These are phyloP conservation scores for Caenorhabditis virilis DNA, from an alignment of 2,888 invertebrate genomes.

Conservation along the genomic window DNA sequence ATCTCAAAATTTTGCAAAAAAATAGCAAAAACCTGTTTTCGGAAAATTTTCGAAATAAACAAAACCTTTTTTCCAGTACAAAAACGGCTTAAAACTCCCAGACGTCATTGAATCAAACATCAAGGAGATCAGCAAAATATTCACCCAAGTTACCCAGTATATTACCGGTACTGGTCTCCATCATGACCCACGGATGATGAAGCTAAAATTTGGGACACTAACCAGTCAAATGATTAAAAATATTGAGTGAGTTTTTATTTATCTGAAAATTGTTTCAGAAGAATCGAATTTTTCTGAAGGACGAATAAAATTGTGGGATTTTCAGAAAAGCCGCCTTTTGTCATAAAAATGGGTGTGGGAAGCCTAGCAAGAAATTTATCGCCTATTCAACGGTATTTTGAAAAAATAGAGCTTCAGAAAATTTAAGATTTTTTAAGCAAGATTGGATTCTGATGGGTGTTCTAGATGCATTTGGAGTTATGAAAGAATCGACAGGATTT, in stretches of 20 bases:
- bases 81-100: slow-evolving; percentile 23
- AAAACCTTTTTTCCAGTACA: slow-evolving; percentile 19
- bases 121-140: slow-evolving; percentile 9
- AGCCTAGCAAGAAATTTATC: slow-evolving; percentile 5
- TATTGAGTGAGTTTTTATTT: slow-evolving; percentile 2
- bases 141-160: slow-evolving; percentile 11
- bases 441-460: slow-evolving; percentile 35
- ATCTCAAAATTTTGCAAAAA: not conserved
- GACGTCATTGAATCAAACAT: slow-evolving; percentile 5
- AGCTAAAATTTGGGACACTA: slow-evolving; percentile 21
- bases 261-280: not conserved
- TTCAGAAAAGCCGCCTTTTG: not conserved
- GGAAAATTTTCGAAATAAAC: not conserved
- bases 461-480: slow-evolving; percentile 16
- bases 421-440: slow-evolving; percentile 18
- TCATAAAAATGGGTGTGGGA: slow-evolving; percentile 1
- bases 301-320: not conserved
- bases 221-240: slow-evolving; percentile 2
- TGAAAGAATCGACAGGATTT: slow-evolving; percentile 9
- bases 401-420: not conserved
- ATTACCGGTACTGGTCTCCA: slow-evolving; percentile 24
- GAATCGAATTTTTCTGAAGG: not conserved
- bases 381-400: slow-evolving; percentile 23
- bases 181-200: slow-evolving; percentile 21
- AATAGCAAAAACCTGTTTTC: not conserved